Conservation (phyloP, 2,888 invertebrate species). For the Abrostola tripartita region DNA sequence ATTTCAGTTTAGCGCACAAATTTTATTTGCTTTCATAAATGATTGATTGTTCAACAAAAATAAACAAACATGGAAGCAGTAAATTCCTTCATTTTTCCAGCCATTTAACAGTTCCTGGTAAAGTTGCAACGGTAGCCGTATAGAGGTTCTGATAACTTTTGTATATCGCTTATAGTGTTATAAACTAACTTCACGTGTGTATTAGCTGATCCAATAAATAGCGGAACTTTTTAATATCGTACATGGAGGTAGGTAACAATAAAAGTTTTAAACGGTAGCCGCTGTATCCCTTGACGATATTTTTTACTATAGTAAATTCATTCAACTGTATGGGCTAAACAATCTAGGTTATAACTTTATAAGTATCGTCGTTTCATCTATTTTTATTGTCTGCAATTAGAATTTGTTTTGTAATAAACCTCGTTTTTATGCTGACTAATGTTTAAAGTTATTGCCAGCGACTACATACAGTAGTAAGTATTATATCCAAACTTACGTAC, state of each 20-base stretch:
- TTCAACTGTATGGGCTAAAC: neutral
- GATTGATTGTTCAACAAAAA: conserved; percentile 50
- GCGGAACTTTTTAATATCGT: conserved; percentile 30
- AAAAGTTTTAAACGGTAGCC: conserved; percentile 28
- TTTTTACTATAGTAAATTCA: conserved; percentile 18
- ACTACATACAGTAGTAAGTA: conserved; percentile 7
- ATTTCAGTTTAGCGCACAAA: conserved; percentile 25
- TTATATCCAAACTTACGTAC: conserved; percentile 15
- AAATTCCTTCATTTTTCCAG: conserved; percentile 26
- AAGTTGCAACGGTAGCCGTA: conserved; percentile 26
- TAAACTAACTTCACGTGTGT: conserved; percentile 36
- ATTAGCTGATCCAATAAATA: conserved; percentile 36
- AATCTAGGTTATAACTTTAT: conserved; percentile 2
- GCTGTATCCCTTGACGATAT: conserved; percentile 4
- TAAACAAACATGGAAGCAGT: conserved; percentile 20
- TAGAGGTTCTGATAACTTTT: conserved; percentile 29
- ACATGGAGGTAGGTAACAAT: conserved; percentile 14
- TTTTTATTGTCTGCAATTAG: conserved; percentile 1
- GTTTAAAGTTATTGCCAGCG: conserved; percentile 18
- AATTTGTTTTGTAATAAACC: conserved; percentile 26
- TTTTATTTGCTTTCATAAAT: conserved; percentile 31
- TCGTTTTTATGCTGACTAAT: conserved; percentile 17
- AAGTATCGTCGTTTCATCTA: neutral
- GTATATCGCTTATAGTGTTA: conserved; percentile 30
- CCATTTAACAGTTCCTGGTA: conserved; percentile 28